These are phyloP conservation scores for Nymphalis c-album DNA, from an alignment of 2,888 invertebrate genomes.

Conservation along the genomic window DNA sequence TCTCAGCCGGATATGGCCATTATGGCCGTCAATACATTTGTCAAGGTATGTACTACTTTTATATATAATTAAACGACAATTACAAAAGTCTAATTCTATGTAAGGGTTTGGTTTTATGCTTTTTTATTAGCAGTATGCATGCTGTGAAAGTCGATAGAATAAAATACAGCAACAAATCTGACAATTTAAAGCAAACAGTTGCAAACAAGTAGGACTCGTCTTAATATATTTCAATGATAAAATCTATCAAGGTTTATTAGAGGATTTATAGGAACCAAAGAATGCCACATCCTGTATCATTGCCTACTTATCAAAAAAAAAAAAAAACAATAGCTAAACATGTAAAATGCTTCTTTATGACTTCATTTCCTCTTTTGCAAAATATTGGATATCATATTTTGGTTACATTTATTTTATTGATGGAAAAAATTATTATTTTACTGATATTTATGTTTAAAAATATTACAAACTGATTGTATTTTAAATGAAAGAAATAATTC, in stretches of 20 bases:
- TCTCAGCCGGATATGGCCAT: constrained; percentile 99
- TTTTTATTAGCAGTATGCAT: constrained; percentile 40
- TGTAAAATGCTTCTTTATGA: neutral
- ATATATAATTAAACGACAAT: constrained; percentile 15
- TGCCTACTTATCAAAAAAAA: neutral
- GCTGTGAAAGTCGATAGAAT: constrained; percentile 30
- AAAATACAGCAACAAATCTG: constrained; percentile 26
- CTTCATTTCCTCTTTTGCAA: neutral
- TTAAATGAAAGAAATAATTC: neutral
- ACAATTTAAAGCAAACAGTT: neutral
- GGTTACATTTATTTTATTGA: too few species aligned
- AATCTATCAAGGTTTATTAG: neutral
- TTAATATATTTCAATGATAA: too few species aligned
- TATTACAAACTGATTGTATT: too few species aligned
- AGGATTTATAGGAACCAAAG: neutral
- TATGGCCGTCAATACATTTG: constrained; percentile 99
- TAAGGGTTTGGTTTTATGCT: constrained; percentile 35
- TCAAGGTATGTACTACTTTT: constrained; percentile 86
- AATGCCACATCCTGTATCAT: neutral
- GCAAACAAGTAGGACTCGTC: neutral
- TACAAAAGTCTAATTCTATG: constrained; percentile 30
- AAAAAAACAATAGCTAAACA: constrained; percentile 1
- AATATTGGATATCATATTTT: too few species aligned
- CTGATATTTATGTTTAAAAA: too few species aligned
- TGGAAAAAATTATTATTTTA: too few species aligned